Evolutionary conservation across 30 jellyfish, hydroid and myxozoan genomes (phyloP), one percentile per base, ranked within the genome.

Genomic region (Pelagia noctiluca): DNA sequence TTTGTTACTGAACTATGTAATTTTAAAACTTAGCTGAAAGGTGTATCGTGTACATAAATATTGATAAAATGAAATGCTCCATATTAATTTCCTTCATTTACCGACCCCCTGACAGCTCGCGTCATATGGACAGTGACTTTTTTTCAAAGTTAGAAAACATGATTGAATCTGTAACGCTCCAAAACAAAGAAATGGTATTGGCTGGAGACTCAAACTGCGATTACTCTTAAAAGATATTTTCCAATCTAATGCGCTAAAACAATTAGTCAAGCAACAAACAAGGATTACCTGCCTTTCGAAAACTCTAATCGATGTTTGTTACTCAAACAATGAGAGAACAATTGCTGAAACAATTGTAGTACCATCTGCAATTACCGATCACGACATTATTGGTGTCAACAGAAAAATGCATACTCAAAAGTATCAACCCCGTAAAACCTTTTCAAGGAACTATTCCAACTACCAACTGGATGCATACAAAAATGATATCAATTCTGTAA

Each of bases 181-280:
- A 54, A 78, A 76, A 60, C 65, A 78, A 78, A 13, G 89, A 78
- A 78, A 76, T 76, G 11, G 80, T 78, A 76, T 78, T 78, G 83
- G 81, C 60, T 53, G 89, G 89, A 60, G 89, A 78, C 70, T 57
- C 61, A 35, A 78, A 36, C 80, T 78, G 89, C n/a, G 89, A 61
- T 62, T 78, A 57, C 46, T 57, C 34, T 47, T 78, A 60, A 78
- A 78, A 71, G 60, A 34, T 53, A 62, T 53, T 46, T 31, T 32
- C 28, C 57, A 26, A 60, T 53, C 54, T 26, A 53, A 53, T 47
- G 79, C 67, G 33, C 33, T 78, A 4, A 21, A 53, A 12, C 89
- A 61, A 78, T 23, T 47, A 78, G 38, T 78, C 25, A 62, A 53
- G 57, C 42, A 78, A 28, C 89, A 81, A 53, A 78, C 64, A 25